Conservation (phyloP, 2,797 vertebrate genomes). For the Sebastes kiyomatsui region DNA sequence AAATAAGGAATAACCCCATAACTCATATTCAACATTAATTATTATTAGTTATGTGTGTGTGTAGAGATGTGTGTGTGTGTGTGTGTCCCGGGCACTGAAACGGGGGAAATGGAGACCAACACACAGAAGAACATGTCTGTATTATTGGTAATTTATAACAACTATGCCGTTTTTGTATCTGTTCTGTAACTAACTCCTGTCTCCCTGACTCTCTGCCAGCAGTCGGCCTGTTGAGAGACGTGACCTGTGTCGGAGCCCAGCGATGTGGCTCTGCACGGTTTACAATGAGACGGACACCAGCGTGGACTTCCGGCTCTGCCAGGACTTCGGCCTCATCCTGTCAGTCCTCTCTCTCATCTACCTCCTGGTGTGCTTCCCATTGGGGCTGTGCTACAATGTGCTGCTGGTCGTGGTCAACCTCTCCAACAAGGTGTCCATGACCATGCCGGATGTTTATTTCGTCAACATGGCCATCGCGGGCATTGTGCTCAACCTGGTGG, state of each 20-base stretch:
- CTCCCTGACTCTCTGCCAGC: slow-evolving; percentile 50
- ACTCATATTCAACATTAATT: too few relatives aligned
- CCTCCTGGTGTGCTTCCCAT: slow-evolving; percentile 92
- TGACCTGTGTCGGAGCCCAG: slow-evolving; percentile 73
- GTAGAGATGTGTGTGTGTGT: too few relatives aligned
- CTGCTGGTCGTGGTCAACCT: slow-evolving; percentile 94
- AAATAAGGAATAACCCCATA: too few relatives aligned
- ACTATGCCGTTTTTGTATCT: neutral
- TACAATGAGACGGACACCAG: slow-evolving; percentile 87
- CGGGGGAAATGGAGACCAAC: too few relatives aligned
- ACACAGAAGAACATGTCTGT: too few relatives aligned
- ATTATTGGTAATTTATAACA: neutral
- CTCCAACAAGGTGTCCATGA: slow-evolving; percentile 94
- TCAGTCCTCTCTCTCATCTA: slow-evolving; percentile 92
- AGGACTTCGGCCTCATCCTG: slow-evolving; percentile 91
- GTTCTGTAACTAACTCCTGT: slow-evolving; percentile 1
- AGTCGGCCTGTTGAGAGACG: slow-evolving; percentile 83
- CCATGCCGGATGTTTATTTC: slow-evolving; percentile 98
- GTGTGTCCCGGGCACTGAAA: too few relatives aligned
- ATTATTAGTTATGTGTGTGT: too few relatives aligned
- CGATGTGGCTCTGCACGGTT: slow-evolving; percentile 95
- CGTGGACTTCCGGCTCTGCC: slow-evolving; percentile 88
- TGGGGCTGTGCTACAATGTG: slow-evolving; percentile 93
- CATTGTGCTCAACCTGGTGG: slow-evolving; percentile 91
- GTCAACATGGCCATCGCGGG: slow-evolving; percentile 97